A percentile compares a stretch with the other conserved stretches of the same genome.
Evolutionary conservation across 2,797 vertebrate genomes (phyloP).

Genomic region (Lemur catta): DNA sequence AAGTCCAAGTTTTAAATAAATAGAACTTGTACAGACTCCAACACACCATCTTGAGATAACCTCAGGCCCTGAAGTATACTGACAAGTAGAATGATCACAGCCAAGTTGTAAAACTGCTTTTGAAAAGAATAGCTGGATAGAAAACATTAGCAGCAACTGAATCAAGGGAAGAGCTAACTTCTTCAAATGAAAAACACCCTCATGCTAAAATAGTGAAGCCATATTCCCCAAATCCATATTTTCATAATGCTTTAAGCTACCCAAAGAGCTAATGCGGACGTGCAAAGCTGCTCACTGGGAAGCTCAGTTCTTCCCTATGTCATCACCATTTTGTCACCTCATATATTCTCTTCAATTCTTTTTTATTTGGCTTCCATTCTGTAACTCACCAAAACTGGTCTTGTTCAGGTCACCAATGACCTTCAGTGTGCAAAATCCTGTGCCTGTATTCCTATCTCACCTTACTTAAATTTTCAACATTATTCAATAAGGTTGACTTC

Average conservation of each 20-base stretch:
- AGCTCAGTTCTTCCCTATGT: neutral
- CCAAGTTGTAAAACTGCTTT: slow-evolving; percentile 24
- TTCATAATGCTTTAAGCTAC: neutral
- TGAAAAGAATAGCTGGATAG: neutral
- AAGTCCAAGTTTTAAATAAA: slow-evolving; percentile 77
- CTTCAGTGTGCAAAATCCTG: neutral
- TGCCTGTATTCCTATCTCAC: neutral
- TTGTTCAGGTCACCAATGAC: neutral
- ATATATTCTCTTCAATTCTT: neutral
- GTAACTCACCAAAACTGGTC: neutral
- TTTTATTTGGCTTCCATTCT: neutral
- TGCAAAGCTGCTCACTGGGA: neutral
- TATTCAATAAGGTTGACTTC: neutral
- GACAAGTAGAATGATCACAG: slow-evolving; percentile 29
- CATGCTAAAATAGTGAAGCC: neutral
- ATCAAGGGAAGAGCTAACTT: neutral
- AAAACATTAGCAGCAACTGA: neutral
- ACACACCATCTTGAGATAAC: slow-evolving; percentile 69
- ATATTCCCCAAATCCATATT: neutral
- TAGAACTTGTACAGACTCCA: slow-evolving; percentile 62
- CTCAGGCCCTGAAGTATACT: slow-evolving; percentile 48
- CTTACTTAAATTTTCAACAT: neutral
- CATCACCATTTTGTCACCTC: neutral
- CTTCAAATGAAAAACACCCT: slow-evolving; percentile 28
- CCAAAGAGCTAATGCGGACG: neutral